Evolutionary conservation across 2,888 invertebrate species (phyloP).

Genomic region (Caenorhabditis sp.): DNA sequence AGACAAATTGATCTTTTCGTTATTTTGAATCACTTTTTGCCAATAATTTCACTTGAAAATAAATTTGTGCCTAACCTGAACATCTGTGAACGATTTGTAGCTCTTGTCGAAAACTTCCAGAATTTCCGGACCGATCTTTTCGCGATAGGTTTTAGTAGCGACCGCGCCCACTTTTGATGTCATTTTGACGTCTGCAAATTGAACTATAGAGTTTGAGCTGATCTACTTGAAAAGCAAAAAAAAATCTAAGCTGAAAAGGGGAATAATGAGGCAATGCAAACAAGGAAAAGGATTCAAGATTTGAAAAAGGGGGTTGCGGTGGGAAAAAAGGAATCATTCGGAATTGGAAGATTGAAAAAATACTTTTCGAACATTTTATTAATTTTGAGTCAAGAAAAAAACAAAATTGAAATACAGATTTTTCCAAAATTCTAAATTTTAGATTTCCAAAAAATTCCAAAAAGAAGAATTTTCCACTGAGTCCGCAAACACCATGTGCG

Average conservation of each 20-base stretch:
- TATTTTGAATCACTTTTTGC: not conserved
- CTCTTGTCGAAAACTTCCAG: conserved; percentile 72
- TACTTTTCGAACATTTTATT: too few species aligned
- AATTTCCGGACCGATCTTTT: conserved; percentile 69
- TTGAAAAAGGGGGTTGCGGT: too few species aligned
- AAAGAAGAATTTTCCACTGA: conserved; percentile 13
- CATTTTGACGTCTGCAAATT: conserved; percentile 36
- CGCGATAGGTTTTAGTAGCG: conserved; percentile 57
- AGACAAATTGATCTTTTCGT: conserved; percentile 11
- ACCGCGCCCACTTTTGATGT: conserved; percentile 62
- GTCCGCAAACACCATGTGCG: conserved; percentile 45
- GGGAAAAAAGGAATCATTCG: too few species aligned
- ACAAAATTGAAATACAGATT: not conserved
- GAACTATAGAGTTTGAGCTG: not conserved
- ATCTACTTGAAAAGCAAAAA: too few species aligned
- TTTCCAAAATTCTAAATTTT: not conserved
- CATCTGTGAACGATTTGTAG: conserved; percentile 72
- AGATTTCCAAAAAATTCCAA: conserved; percentile 18
- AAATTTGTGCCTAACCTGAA: conserved; percentile 65
- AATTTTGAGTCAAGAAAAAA: too few species aligned
- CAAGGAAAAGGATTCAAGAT: not conserved
- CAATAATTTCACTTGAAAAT: conserved; percentile 9
- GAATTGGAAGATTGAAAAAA: too few species aligned
- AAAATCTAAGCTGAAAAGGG: too few species aligned
- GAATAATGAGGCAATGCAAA: too few species aligned